Percentiles rank a stretch among this genome's conserved stretches.
phyloP scores from a whole-genome alignment of 2,888 invertebrate species.

The Monopis laevigella region DNA sequence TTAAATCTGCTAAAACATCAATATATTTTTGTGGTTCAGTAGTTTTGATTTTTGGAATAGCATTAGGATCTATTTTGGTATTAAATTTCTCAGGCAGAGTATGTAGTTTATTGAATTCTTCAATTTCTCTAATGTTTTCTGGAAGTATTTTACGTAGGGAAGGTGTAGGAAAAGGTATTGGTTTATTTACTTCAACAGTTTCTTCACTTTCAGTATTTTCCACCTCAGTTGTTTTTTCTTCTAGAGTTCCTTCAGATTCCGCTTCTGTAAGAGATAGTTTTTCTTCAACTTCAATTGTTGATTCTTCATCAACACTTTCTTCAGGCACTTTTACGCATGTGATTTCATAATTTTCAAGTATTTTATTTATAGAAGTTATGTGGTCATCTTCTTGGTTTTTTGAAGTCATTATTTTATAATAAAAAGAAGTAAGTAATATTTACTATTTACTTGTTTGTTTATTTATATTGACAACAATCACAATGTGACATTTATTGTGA shows the following conservation, averaged over 20 bases:
- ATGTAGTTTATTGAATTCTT: conserved; percentile 39
- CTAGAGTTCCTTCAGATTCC: conserved; percentile 15
- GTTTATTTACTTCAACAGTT: conserved; percentile 25
- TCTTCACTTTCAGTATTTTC: conserved; percentile 25
- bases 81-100: conserved; percentile 43
- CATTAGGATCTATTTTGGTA: conserved; percentile 32
- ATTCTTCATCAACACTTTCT: conserved; percentile 20
- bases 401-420: no score
- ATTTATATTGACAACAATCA: no score
- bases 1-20: conserved; percentile 40
- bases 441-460: no score
- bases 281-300: conserved; percentile 7
- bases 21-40: conserved; percentile 44
- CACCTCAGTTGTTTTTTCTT: conserved; percentile 22
- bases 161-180: conserved; percentile 40
- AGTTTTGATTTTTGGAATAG: conserved; percentile 38
- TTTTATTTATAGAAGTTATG: conserved; percentile 25
- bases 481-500: no score
- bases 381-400: conserved; percentile 35
- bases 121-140: conserved; percentile 33
- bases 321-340: conserved; percentile 31
- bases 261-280: neutral
- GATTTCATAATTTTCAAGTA: conserved; percentile 34
- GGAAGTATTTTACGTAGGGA: conserved; percentile 40
- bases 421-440: no score